A percentile compares a stretch with the other conserved stretches of the same genome.
Conservation (phyloP, 2,113 vertebrate genomes). For the Trematocara stigmaticum region DNA sequence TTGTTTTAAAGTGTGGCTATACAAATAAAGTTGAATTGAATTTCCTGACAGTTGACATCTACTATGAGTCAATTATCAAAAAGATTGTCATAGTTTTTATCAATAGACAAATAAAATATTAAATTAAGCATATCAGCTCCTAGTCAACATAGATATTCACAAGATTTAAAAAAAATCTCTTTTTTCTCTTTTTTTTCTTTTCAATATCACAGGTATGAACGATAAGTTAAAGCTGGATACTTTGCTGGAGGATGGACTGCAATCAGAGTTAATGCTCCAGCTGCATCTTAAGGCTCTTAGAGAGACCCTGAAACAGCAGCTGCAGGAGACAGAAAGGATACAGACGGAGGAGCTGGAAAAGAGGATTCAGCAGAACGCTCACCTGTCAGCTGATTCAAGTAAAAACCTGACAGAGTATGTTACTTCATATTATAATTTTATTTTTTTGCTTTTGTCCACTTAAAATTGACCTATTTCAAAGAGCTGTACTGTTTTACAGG, state of each 20-base stretch:
- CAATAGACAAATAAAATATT: not conserved
- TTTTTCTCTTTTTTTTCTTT: not conserved
- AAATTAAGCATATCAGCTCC: not conserved
- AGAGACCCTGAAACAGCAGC: slow-evolving; percentile 55
- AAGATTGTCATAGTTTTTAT: not conserved
- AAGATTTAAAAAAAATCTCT: not conserved
- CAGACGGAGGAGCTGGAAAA: slow-evolving; percentile 61
- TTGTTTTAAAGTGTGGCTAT: not conserved
- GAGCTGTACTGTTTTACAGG: not conserved
- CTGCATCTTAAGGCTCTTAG: slow-evolving; percentile 55
- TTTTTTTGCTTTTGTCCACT: not conserved
- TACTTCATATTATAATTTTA: not conserved
- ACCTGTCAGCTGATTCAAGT: slow-evolving; percentile 3
- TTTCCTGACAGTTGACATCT: not conserved
- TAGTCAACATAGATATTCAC: not conserved
- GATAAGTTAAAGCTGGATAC: slow-evolving; percentile 37
- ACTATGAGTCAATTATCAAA: not conserved
- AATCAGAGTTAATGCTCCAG: slow-evolving; percentile 51
- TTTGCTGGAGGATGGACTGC: slow-evolving; percentile 39
- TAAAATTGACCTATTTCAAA: not conserved
- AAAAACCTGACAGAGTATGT: slow-evolving; percentile 41
- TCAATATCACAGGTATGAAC: not conserved
- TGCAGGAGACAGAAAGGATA: slow-evolving; percentile 57
- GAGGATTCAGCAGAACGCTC: slow-evolving; percentile 58
- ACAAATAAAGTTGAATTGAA: not conserved